Conservation (phyloP, 2,113 vertebrate genomes). For the Hiodon tergisus region DNA sequence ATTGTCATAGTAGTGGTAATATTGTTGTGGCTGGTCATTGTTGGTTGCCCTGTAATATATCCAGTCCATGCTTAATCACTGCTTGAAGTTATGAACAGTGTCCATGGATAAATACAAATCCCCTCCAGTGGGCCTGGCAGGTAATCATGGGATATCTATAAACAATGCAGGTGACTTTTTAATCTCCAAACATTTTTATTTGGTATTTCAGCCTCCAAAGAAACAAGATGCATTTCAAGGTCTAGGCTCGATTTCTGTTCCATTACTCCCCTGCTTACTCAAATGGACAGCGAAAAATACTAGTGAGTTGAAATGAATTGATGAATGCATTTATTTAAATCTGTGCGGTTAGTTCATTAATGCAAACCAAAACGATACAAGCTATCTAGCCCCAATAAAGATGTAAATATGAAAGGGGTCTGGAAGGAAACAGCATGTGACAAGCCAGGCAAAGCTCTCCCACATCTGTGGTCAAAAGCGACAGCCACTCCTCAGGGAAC, state of each 20-base stretch:
- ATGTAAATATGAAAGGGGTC: not conserved
- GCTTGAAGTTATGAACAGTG: not conserved
- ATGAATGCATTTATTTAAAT: no score
- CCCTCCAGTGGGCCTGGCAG: not conserved
- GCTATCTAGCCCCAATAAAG: no score
- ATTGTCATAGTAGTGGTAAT: no score
- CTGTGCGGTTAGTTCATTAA: no score
- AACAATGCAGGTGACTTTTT: no score
- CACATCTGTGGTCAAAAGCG: conserved; percentile 46
- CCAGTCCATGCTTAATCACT: not conserved
- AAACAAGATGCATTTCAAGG: not conserved
- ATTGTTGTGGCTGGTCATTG: no score
- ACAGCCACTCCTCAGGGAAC: conserved; percentile 40
- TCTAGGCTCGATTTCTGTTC: not conserved
- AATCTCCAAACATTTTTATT: no score
- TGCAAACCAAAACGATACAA: no score
- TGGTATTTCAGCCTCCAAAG: not conserved
- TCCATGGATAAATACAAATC: not conserved
- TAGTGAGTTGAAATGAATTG: no score
- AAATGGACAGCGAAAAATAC: not conserved
- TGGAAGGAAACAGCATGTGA: conserved; percentile 49
- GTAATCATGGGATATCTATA: not conserved
- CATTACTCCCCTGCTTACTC: not conserved
- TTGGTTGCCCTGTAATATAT: not conserved
- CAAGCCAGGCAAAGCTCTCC: conserved; percentile 35